phyloP scores from a whole-genome alignment of 2,113 vertebrate genomes.

The Gadus chalcogrammus region DNA sequence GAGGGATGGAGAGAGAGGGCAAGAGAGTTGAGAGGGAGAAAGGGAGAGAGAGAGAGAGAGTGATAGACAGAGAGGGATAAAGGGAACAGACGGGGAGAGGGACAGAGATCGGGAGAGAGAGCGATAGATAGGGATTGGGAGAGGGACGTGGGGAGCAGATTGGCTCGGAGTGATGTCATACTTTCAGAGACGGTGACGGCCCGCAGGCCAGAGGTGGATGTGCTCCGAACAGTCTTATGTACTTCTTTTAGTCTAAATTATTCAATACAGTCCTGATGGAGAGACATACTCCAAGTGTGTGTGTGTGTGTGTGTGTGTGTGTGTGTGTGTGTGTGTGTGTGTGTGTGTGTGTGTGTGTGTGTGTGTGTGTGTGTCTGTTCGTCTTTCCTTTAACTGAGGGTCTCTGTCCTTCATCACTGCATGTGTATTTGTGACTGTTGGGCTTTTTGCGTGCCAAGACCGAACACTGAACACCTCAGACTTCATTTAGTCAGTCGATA shows the following conservation, averaged over 20 bases:
- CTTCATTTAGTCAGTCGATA: constrained; percentile 37
- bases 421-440: constrained; percentile 39
- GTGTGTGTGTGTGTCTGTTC: constrained; percentile 23
- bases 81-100: constrained; percentile 27
- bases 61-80: constrained; percentile 7
- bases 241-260: constrained; percentile 65
- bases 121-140: neutral
- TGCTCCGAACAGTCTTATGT: constrained; percentile 64
- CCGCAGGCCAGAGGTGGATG: constrained; percentile 57
- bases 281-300: constrained; percentile 34
- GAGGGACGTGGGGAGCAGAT: constrained; percentile 32
- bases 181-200: constrained; percentile 62
- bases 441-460: constrained; percentile 7
- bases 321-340: constrained; percentile 20
- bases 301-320: constrained; percentile 25
- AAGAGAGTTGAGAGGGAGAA: neutral
- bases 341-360: constrained; percentile 24
- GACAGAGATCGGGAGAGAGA: neutral
- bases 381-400: too few relatives aligned
- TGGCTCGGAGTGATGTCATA: constrained; percentile 63
- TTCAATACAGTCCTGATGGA: constrained; percentile 64
- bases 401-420: too few relatives aligned
- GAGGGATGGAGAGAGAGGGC: constrained; percentile 14
- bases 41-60: constrained; percentile 16
- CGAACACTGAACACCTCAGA: constrained; percentile 27